Evolutionary conservation across 2,888 invertebrate genomes (phyloP).

Genomic region (Acleris cristana): DNA sequence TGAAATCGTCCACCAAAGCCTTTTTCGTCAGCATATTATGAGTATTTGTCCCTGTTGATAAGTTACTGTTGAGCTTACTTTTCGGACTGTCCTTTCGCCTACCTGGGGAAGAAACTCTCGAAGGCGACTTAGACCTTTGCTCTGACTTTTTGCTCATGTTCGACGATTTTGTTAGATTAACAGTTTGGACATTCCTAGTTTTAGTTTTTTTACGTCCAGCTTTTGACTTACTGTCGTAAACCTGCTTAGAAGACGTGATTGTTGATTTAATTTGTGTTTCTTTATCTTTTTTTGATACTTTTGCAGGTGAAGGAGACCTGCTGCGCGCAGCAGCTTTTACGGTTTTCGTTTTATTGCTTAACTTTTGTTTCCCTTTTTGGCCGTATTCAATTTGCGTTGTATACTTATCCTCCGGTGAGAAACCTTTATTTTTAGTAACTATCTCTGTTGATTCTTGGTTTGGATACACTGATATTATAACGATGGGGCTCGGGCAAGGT

Average conservation of each 20-base stretch:
- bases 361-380: conserved; percentile 17
- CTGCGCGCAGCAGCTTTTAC: conserved; percentile 25
- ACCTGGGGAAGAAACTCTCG: conserved; percentile 23
- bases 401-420: conserved; percentile 1
- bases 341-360: conserved; percentile 12
- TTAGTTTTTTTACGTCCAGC: neutral
- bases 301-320: conserved; percentile 32
- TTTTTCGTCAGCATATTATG: conserved; percentile 57
- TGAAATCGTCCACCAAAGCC: conserved; percentile 59
- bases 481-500: conserved; percentile 59
- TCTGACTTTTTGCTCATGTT: conserved; percentile 8
- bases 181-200: conserved; percentile 12
- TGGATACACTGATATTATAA: conserved; percentile 74
- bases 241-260: conserved; percentile 5
- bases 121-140: conserved; percentile 3
- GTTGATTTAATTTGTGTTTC: conserved; percentile 5
- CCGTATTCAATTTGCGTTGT: neutral
- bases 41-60: conserved; percentile 46
- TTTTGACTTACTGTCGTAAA: conserved; percentile 8
- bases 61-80: conserved; percentile 36
- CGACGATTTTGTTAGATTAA: conserved; percentile 4
- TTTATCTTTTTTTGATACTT: conserved; percentile 11
- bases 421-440: conserved; percentile 20
- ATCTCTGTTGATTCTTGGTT: conserved; percentile 50
- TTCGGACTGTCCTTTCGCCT: conserved; percentile 29